Evolutionary conservation across 2,113 vertebrate species (phyloP), one percentile per base, ranked within the genome.

Genomic region (Rattus rattus): DNA sequence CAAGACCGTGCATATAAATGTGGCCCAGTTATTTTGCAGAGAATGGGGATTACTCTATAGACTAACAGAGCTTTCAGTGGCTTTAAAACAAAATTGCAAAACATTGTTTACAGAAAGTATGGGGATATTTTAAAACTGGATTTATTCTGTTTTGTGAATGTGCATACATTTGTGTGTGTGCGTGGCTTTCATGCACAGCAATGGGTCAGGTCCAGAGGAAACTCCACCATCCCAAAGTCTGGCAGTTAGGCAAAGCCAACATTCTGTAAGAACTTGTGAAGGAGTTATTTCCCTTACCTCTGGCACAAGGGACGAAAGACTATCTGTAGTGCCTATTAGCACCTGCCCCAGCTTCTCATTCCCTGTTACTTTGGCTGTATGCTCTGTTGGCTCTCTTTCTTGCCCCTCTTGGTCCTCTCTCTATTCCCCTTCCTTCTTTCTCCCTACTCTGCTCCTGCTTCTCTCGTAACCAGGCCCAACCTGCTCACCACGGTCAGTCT

Each of bases 81-180:
- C 20, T 87, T 67, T 96, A 87, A 83, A 73, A 88, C 87, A 93
- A 92, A 90, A 63, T 92, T 6, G 49, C 81, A 65, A 43, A 75
- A 36, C 67, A 22, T 70, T 56, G 80, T 85, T 61, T 80, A 3
- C 7, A 93, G 43, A 85, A 67, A 26, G 77, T 80, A 88, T 96
- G 56, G 4, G 13, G 19, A 85, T 43, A 59, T 28, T 70, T n/a
- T 70, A n/a, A 70, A 8, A 70, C 12, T 88, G 1, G 33, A 70
- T 88, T 54, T 72, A n/a, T 56, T 88, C 14, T 1, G 33, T 28
- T 28, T 72, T 72, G 7, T 70, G 20, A 72, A 4, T 70, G 20
- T 26, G 19, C 59, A n/a, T 52, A n/a, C 26, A 1, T 87, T 5
- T 70, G 33, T 54, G 12, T 49, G 59, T 63, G 22, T 83, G 2